Base-by-base conservation (phyloP, 2,113 vertebrate genomes). In the Melanerpes formicivorus region DNA sequence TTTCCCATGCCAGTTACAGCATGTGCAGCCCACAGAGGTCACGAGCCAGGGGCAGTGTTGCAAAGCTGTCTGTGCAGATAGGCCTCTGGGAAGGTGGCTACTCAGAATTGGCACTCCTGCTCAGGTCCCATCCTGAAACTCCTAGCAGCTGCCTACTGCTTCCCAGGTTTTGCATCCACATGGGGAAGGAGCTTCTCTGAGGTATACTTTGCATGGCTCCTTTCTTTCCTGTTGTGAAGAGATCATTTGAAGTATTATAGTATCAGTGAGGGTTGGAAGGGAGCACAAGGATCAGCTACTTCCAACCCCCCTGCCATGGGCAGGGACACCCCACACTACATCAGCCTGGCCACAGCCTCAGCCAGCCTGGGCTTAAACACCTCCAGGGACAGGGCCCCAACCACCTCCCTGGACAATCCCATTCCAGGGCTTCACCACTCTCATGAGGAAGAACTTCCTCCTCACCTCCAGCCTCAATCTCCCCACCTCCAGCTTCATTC, bases 21-120 rank as follows among this genome's bases (percentile, higher is more conserved):
- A 27, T 2, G 4, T 29, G 22, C 44, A 77, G 29, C 40, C 40
- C 54, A 15, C 6, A n/a, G 26, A 70, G 10, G 29, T 83, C 10
- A 2, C 8, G 14, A 29, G 74, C 19, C 52, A 7, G 4, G 21
- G 5, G 0, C 32, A 14, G 21, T 32, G 22, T 16, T 69, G 52
- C 26, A 25, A 44, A 52, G 42, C 37, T 72, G 14, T 75, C 30
- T 87, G 73, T 66, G 50, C 29, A 87, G 42, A 23, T 30, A 18
- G 32, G 19, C 13, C 23, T 64, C 58, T 42, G 0, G 1, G 29
- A 62, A 73, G 1, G 1, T 3, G 4, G 37, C 37, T 77, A 27
- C 18, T 69, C 44, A 64, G 58, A 52, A 52, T 1, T 18, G 9
- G 5, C 26, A 34, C 15, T 81, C 5, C 1, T 10, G 1, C 50